Conservation (phyloP, 2,888 invertebrate species). For the Anorthoa munda region DNA sequence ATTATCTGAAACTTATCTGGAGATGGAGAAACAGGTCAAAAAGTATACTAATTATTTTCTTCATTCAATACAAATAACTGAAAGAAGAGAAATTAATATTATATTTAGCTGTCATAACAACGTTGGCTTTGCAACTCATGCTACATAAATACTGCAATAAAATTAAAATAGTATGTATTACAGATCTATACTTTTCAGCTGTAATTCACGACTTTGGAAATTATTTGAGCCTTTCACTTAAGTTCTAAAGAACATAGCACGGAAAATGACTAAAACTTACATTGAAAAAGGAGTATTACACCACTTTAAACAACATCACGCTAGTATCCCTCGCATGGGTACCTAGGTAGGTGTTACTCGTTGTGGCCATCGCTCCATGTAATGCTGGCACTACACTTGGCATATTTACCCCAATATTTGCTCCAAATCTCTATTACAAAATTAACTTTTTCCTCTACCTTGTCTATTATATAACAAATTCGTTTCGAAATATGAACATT, state of each 20-base stretch:
- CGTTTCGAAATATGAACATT: no score
- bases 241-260: slow-evolving; percentile 33
- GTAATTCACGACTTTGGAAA: slow-evolving; percentile 16
- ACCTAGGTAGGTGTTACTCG: no score
- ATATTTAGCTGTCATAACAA: neutral
- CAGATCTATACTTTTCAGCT: neutral
- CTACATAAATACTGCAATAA: neutral
- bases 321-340: no score
- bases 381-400: no score
- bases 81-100: neutral
- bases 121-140: neutral
- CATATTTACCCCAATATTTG: no score
- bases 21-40: neutral
- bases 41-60: neutral
- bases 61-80: neutral
- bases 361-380: no score
- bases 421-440: no score
- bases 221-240: slow-evolving; percentile 33
- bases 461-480: no score
- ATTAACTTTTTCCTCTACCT: no score
- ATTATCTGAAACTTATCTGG: neutral
- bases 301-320: neutral
- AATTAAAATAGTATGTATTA: neutral
- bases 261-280: slow-evolving; percentile 18
- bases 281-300: slow-evolving; percentile 11